These are phyloP conservation scores for Camelus dromedarius DNA, from an alignment of 2,113 vertebrate species.

Conservation along the genomic window DNA sequence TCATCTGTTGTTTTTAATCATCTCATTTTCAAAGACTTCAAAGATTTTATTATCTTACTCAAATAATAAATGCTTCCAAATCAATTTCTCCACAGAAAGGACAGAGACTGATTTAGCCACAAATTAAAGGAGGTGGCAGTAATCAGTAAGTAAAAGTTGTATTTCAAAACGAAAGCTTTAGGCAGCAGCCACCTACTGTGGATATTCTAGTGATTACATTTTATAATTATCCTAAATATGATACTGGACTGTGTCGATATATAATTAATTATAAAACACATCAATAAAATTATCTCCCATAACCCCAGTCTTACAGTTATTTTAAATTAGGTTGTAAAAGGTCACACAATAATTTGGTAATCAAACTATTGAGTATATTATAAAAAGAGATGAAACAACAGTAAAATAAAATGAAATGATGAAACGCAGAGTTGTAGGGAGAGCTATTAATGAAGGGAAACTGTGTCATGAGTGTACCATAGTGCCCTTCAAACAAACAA, in stretches of 20 bases:
- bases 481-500: not conserved
- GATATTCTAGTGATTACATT: not conserved
- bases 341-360: not conserved
- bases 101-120: constrained; percentile 7
- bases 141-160: not conserved
- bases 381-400: not conserved
- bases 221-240: constrained; percentile 61
- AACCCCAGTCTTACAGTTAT: not conserved
- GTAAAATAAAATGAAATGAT: constrained; percentile 26
- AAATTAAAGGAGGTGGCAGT: not conserved
- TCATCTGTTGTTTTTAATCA: not conserved
- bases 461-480: not conserved
- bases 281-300: constrained; percentile 51
- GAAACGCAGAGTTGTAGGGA: not conserved
- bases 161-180: constrained; percentile 32
- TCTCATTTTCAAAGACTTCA: not conserved
- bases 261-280: constrained; percentile 61
- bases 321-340: constrained; percentile 59
- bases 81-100: constrained; percentile 15
- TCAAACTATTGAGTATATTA: constrained; percentile 5
- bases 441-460: not conserved
- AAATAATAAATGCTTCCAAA: not conserved
- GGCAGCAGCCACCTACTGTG: not conserved
- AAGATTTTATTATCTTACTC: constrained; percentile 34
- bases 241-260: not conserved